phyloP scores from a whole-genome alignment of 2,888 invertebrate genomes.

The Dryadula phaetusa region DNA sequence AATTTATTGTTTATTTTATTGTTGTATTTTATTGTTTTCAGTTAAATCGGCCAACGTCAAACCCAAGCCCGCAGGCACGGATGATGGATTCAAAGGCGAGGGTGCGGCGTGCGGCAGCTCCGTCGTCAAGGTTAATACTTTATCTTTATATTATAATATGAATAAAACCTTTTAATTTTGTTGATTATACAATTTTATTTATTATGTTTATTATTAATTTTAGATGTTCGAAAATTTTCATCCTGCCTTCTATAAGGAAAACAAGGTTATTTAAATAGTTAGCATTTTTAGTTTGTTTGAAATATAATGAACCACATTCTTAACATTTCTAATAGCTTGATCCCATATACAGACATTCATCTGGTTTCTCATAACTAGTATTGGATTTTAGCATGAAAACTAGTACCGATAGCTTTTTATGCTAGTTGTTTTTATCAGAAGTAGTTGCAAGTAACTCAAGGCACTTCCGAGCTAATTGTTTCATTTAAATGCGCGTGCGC shows the following conservation, averaged over 20 bases:
- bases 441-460: conserved; percentile 37
- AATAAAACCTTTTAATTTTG: not conserved
- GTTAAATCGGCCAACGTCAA: conserved; percentile 67
- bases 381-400: conserved; percentile 8
- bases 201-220: conserved; percentile 14
- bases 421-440: conserved; percentile 12
- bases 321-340: conserved; percentile 10
- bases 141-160: not conserved
- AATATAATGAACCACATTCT: not conserved
- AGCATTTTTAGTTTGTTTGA: conserved; percentile 5
- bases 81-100: conserved; percentile 89
- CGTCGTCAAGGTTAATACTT: conserved; percentile 70
- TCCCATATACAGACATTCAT: conserved; percentile 14
- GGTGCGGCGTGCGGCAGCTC: conserved; percentile 87
- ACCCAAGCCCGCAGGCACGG: conserved; percentile 86
- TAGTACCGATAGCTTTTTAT: conserved; percentile 16
- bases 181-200: not conserved
- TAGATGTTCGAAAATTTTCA: conserved; percentile 25
- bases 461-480: conserved; percentile 45
- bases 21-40: conserved; percentile 52
- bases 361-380: conserved; percentile 13
- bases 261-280: conserved; percentile 15
- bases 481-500: conserved; percentile 40
- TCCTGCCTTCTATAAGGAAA: conserved; percentile 11
- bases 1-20: not conserved